A percentile compares a stretch with the other conserved stretches of the same genome.
Evolutionary conservation across 30 jellyfish, hydroid and myxozoan species (phyloP).

Genomic region (Calvadosia cruxmelitensis): DNA sequence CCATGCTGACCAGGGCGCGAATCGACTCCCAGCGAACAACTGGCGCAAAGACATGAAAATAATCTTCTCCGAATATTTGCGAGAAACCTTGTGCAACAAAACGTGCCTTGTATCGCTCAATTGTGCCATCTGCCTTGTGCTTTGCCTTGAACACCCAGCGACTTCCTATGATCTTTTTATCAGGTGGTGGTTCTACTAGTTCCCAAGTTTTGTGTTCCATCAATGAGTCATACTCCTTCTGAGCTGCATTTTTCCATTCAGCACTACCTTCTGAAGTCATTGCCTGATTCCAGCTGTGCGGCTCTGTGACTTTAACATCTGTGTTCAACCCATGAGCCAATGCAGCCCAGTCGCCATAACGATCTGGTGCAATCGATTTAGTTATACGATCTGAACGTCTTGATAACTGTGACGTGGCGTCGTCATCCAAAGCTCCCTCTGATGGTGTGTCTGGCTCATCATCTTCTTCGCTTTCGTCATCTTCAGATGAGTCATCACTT

Average conservation of each 20-base stretch:
- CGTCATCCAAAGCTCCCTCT: no score
- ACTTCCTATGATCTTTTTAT: conserved; percentile 1
- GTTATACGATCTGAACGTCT: no score
- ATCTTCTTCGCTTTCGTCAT: no score
- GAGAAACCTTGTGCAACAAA: conserved; percentile 6
- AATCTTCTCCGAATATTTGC: conserved; percentile 10
- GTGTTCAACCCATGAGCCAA: no score
- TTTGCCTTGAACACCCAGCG: conserved; percentile 9
- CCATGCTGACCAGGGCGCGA: conserved; percentile 4
- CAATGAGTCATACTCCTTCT: conserved; percentile 9
- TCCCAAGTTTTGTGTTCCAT: conserved; percentile 4
- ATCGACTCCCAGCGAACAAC: not conserved
- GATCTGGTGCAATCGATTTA: not conserved
- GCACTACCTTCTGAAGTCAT: not conserved
- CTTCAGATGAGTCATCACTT: no score
- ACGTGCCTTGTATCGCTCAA: conserved; percentile 8
- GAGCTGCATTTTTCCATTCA: not conserved
- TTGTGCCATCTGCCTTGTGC: not conserved
- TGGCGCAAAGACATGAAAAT: conserved; percentile 2
- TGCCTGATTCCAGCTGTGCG: not conserved
- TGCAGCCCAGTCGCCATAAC: not conserved
- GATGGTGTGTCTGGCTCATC: no score
- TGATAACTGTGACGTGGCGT: no score
- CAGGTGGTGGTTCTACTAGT: not conserved
- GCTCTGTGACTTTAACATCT: not conserved